phyloP scores from a whole-genome alignment of 2,113 vertebrate species.

The Phoenicopterus ruber region DNA sequence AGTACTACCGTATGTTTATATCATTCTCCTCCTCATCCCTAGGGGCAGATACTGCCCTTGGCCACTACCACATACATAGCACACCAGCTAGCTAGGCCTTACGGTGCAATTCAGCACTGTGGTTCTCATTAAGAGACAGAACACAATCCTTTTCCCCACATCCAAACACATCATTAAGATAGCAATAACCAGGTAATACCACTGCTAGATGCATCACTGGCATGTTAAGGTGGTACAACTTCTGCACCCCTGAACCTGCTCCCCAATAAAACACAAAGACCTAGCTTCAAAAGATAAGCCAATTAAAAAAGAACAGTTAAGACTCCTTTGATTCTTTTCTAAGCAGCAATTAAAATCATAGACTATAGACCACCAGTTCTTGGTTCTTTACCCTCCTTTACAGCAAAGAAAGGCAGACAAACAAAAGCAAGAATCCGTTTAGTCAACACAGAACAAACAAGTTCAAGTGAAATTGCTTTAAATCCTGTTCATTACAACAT shows the following conservation, averaged over 20 bases:
- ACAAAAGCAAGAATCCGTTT: background rate
- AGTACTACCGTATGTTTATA: background rate
- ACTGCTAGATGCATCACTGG: background rate
- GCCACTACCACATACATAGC: background rate
- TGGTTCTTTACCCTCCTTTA: background rate
- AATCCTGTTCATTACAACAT: background rate
- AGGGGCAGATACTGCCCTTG: background rate
- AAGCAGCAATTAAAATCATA: background rate
- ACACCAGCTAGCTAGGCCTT: background rate
- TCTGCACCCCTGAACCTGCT: background rate
- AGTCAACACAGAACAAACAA: slow-evolving; percentile 19
- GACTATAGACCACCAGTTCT: background rate
- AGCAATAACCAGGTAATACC: background rate
- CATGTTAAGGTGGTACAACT: background rate
- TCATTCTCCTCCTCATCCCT: background rate
- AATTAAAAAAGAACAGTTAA: background rate
- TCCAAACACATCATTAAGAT: background rate
- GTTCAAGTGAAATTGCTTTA: slow-evolving; percentile 15
- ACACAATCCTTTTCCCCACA: background rate
- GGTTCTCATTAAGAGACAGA: background rate
- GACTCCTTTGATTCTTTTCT: background rate
- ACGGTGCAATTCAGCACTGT: background rate
- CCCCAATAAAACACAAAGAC: background rate
- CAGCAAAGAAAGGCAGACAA: background rate
- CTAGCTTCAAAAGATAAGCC: background rate